Base-by-base conservation (phyloP, 2,888 invertebrate genomes). In the Lepidonotus clava region DNA sequence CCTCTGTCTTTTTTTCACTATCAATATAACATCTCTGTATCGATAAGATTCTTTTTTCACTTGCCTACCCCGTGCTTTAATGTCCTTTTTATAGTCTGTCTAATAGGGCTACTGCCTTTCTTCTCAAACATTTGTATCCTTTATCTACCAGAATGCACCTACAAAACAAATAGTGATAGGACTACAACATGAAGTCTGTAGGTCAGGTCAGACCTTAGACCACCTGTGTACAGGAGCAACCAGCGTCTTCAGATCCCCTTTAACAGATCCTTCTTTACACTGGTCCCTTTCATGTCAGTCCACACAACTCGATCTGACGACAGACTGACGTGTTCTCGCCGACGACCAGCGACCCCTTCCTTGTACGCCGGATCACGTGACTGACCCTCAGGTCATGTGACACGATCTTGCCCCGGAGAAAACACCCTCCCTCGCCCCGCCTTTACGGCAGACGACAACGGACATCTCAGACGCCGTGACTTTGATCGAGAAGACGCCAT, bases 301-400 rank as follows among this genome's bases (percentile, higher is more conserved):
- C 46, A 11, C 46, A 46, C 46, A 11, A 8, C 46, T 18, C 46
- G 71, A 71, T 71, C 71, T 71, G 71, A 71, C 38, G 71, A 71
- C 71, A 36, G 36, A 71, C 36, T 71, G 11, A 5, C 71, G 38
- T 66, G 38, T 71, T 36, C 71, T 18, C 38, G 18, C 18, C 71
- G 21, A 4, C 71, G 24, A 34, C 38, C 71, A 71, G 71, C 71
- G n/a, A 34, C 34, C 71, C 38, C 38, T 21, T 71, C 71, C 71
- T 71, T 71, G 71, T 71, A 32, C 34, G 71, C 36, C 34, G 71
- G 71, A 71, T 80, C 80, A 80, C 46, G 80, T 80, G 80, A 41
- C 80, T 11, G 51, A 46, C 41, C 46, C 80, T 80, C 14, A 80
- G 80, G 80, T 80, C 80, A 80, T 46, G 41, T 80, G 80, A 80